Evolutionary conservation across 2,888 invertebrate species (phyloP).

Genomic region (Odontothrips loti): DNA sequence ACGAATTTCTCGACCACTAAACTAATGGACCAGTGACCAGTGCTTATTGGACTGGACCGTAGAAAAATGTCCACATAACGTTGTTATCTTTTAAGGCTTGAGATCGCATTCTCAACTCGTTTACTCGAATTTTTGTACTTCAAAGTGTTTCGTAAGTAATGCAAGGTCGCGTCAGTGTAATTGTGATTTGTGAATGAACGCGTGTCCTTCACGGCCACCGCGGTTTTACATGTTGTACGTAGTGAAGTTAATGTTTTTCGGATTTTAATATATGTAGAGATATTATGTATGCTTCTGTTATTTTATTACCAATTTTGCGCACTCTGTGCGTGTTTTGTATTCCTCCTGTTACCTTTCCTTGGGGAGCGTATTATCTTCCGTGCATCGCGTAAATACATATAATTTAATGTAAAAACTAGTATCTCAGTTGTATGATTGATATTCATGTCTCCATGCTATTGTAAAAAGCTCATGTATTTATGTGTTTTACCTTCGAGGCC

Average conservation of each 20-base stretch:
- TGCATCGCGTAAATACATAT: neutral
- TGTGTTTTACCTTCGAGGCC: neutral
- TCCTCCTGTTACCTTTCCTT: neutral
- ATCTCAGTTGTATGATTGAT: neutral
- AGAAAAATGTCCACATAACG: too few species aligned
- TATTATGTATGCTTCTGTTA: neutral
- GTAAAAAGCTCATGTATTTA: neutral
- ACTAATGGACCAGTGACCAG: neutral
- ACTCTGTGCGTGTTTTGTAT: neutral
- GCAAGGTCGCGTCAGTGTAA: neutral
- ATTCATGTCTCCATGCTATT: neutral
- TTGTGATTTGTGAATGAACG: neutral
- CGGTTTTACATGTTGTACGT: neutral
- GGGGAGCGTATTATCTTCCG: neutral
- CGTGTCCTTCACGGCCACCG: neutral
- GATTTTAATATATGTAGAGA: neutral
- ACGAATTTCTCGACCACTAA: neutral
- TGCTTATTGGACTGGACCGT: neutral
- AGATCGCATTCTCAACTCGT: too few species aligned
- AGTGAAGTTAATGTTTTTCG: neutral
- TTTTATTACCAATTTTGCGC: neutral
- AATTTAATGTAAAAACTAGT: neutral
- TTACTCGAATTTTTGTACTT: too few species aligned
- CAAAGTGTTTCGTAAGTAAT: neutral
- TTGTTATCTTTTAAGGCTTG: too few species aligned